A percentile compares a stretch with the other conserved stretches of the same genome.
Evolutionary conservation across 2,797 vertebrate species (phyloP).

Genomic region (Halcyon smyrnensis): DNA sequence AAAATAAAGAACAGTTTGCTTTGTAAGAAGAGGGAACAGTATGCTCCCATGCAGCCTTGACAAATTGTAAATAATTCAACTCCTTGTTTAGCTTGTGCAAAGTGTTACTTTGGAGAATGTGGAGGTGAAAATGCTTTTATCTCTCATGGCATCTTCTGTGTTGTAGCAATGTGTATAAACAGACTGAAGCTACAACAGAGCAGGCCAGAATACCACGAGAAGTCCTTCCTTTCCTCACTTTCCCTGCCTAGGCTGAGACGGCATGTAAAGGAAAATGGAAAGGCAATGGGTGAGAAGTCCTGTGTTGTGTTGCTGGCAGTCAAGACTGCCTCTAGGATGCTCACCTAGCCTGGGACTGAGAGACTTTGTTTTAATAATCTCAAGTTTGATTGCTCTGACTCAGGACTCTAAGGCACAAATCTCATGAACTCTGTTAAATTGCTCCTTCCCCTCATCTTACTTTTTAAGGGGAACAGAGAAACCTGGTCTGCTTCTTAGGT

Average conservation of each 20-base stretch:
- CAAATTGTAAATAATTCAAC: not conserved
- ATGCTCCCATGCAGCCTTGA: not conserved
- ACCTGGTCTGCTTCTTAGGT: not conserved
- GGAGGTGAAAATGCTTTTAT: not conserved
- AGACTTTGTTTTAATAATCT: conserved; percentile 16
- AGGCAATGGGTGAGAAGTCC: not conserved
- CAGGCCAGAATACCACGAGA: not conserved
- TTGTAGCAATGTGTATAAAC: not conserved
- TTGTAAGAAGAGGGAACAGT: not conserved
- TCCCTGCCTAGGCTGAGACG: not conserved
- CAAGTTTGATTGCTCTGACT: conserved; percentile 24
- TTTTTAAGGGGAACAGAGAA: not conserved
- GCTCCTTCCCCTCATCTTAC: not conserved
- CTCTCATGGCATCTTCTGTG: not conserved
- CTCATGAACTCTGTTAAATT: conserved; percentile 1
- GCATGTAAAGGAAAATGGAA: not conserved
- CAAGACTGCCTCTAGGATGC: not conserved
- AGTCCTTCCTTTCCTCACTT: not conserved
- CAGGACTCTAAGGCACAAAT: not conserved
- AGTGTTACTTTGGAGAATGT: not conserved
- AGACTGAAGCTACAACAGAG: not conserved
- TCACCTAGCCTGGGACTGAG: not conserved
- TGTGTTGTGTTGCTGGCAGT: not conserved
- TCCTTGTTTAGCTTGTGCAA: not conserved
- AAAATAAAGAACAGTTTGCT: not conserved